Base-by-base conservation (phyloP, 2,797 vertebrate genomes). In the Enteromius trimaculatus region DNA sequence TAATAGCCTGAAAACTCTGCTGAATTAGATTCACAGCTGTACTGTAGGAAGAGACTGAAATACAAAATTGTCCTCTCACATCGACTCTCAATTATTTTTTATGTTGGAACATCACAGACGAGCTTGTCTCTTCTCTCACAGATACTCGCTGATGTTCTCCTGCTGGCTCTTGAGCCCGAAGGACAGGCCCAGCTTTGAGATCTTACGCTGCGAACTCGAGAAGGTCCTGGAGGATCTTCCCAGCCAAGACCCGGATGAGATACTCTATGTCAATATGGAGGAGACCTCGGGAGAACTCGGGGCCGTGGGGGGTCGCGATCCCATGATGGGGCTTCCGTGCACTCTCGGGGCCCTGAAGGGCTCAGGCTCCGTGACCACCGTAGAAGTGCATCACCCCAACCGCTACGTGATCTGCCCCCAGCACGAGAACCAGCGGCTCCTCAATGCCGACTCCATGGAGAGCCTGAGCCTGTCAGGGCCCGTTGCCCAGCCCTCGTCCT, bases 201-300 rank as follows among this genome's bases (percentile, higher is more conserved):
- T 91, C 5, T 91, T 98, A 77, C 88, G 94, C 83, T 93, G 94
- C 10, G 95, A 96, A 89, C 92, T 98, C 82, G 96, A 97, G 89
- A 96, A 96, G 47, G 94, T 94, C 9, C 90, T 97, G 0, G 95
- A 96, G 64, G 94, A 95, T 26, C 95, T 98, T 55, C 96, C 96
- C 0, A 95, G 94, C 37, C 95, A 96, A 91, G 96, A 96, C 82
- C 95, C 96, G 0, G 95, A 97, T 0, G 96, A 97, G 93, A 97
- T 97, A 90, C 93, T 98, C 26, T 98, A 98, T 4, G 97, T 98
- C 89, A 98, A 98, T 92, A 97, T 97, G 96, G 96, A 97, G 31
- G 95, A 97, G 80, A 94, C 95, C 0, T 87, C 92, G 3, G 90
- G 82, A 14, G 96, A 96, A 89, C 90, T 92, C 0, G 97, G 96